Evolutionary conservation across 1,140 invertebrate species (phyloP), one percentile per base, ranked within the genome.

Genomic region (Lepidurus apus): DNA sequence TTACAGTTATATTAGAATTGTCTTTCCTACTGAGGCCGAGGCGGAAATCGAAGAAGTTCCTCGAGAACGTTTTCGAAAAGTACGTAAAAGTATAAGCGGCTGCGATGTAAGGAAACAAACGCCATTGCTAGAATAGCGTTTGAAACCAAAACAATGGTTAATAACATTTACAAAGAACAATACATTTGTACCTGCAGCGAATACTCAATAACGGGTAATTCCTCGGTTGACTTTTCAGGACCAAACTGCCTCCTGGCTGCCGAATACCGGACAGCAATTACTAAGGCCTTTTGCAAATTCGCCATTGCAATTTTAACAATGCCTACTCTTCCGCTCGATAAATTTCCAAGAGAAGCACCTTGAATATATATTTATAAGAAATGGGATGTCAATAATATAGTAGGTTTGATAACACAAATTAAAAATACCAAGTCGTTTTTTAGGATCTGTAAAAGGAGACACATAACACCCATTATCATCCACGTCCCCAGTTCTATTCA

Each of bases 201-300:
- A 87, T 98, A 98, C 85, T 98, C 95, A 77, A 98, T 86, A 74
- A 98, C 91, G 42, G 95, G 90, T 47, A 90, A 88, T 87, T 97
- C 95, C 78, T 85, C 86, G 0, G 26, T 73, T 5, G 34, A 42
- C 79, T 83, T 24, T 11, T 89, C 86, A 8, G 91, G 90, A 7
- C 94, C 94, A 86, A 98, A 98, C 86, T 98, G 97, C 85, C 89
- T 92, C 73, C 97, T 87, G 0, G 93, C 92, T 4, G 93, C 94
- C 53, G 94, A 93, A 87, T 98, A 98, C 73, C 97, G 88, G 24
- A 97, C 88, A 0, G 95, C 94, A 81, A 98, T 97, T 0, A 91
- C 88, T 1, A 97, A 84, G 10, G 91, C 93, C 80, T 91, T 87
- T 45, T 89, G 87, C 44, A 95, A 84, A 75, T 93, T 90, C 83